A percentile compares a stretch with the other conserved stretches of the same genome.
Conservation (phyloP, 2,888 invertebrate species). For the Zaprionus lineosus region DNA sequence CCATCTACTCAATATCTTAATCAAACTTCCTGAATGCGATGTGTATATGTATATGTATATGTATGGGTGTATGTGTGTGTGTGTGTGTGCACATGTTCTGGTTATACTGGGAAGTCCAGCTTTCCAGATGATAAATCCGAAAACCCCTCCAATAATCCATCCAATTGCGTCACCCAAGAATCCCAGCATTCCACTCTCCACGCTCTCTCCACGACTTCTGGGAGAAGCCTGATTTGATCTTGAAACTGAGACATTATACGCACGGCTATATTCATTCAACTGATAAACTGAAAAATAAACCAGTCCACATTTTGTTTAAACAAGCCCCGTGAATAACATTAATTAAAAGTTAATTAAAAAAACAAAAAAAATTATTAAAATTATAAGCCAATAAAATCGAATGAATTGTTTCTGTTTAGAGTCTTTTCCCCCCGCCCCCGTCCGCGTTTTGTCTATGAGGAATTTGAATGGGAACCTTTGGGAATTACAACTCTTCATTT, state of each 20-base stretch:
- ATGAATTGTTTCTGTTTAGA: too few species aligned
- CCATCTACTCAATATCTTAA: slow-evolving; percentile 37
- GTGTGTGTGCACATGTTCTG: background rate
- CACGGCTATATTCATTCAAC: slow-evolving; percentile 9
- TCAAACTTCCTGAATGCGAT: slow-evolving; percentile 39
- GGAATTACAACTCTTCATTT: too few species aligned
- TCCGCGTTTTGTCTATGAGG: too few species aligned
- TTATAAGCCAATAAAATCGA: too few species aligned
- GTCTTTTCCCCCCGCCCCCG: too few species aligned
- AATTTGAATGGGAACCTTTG: too few species aligned
- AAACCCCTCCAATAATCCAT: background rate
- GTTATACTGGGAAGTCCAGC: background rate
- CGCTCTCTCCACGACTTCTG: too few species aligned
- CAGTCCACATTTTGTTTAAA: too few species aligned
- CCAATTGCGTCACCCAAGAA: background rate
- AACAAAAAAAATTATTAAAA: too few species aligned
- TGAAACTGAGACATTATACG: slow-evolving; percentile 12
- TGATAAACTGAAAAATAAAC: slow-evolving; percentile 48
- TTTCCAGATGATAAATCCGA: background rate
- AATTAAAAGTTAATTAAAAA: background rate
- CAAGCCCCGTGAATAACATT: background rate
- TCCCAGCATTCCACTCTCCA: too few species aligned
- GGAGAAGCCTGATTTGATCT: too few species aligned
- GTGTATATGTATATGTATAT: background rate
- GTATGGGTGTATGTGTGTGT: background rate